Base-by-base conservation (phyloP, 2,888 invertebrate species). In the Ornithoptera priamus region DNA sequence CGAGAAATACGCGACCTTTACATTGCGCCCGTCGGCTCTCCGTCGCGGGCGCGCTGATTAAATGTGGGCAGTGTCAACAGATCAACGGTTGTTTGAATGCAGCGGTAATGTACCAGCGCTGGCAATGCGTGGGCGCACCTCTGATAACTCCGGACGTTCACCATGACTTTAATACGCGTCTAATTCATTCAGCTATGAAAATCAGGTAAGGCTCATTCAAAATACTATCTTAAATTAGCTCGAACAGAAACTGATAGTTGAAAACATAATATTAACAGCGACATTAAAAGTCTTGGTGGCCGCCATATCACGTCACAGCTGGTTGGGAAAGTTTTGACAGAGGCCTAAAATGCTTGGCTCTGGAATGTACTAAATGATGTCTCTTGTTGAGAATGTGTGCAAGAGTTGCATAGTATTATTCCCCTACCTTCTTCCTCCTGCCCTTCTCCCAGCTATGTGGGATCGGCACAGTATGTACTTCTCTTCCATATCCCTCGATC, bases 21-120 rank as follows among this genome's bases (percentile, higher is more conserved):
- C 24, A 22, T 46, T 68, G 60, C 63, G 68, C 71, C 7, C 62
- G 62, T 22, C 53, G 56, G 65, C 62, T 69, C 69, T 74, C 70
- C 65, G 61, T 65, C 60, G 22, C 22, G 22, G 22, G 22, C 22
- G 65, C 64, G 22, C 62, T 72, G 71, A 74, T 73, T 74, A 68
- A 69, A 71, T 71, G 73, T 74, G 73, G 74, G 75, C 63, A 73
- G 75, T 72, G 75, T 74, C 73, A 74, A 74, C 72, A 74, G 62
- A 72, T 67, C 22, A 58, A 68, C 67, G 68, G 62, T 65, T 71
- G 70, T 70, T 73, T 72, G 72, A 73, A 75, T 74, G 72, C 70
- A 71, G 67, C 69, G 74, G 74, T 73, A 73, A 71, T 71, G 74
- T 71, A 72, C 71, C 70, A 74, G 76, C 75, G 72, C 58, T 71